Conservation (phyloP, 2,888 invertebrate species). For the Parnassius mnemosyne region DNA sequence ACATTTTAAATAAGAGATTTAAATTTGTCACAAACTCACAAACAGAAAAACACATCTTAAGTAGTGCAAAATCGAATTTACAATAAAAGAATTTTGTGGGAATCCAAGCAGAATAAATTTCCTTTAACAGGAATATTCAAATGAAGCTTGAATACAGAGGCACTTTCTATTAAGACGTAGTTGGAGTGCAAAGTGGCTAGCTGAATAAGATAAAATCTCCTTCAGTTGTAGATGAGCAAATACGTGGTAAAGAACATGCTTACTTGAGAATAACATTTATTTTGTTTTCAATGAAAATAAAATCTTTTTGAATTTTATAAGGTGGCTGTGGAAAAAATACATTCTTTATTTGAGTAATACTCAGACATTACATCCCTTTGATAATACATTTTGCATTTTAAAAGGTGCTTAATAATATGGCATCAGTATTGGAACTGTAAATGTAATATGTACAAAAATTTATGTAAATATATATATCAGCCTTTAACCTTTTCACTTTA, state of each 20-base stretch:
- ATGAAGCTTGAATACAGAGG: constrained; percentile 27
- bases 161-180: constrained; percentile 28
- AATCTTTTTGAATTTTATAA: background rate
- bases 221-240: constrained; percentile 20
- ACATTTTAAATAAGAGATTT: too few species aligned
- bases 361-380: too few species aligned
- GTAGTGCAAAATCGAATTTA: constrained; percentile 21
- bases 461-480: too few species aligned
- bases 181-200: constrained; percentile 27
- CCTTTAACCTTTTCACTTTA: too few species aligned
- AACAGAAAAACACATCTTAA: constrained; percentile 19
- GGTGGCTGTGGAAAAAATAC: too few species aligned
- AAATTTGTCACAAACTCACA: constrained; percentile 4
- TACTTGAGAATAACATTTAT: constrained; percentile 9
- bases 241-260: constrained; percentile 17
- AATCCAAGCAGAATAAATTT: constrained; percentile 25
- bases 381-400: background rate
- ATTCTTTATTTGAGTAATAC: too few species aligned
- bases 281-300: background rate
- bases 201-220: constrained; percentile 26
- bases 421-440: too few species aligned
- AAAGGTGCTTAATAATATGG: too few species aligned
- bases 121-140: constrained; percentile 26
- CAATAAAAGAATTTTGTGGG: constrained; percentile 25
- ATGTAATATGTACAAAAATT: too few species aligned